These are phyloP conservation scores for Montipora capricornis DNA, from an alignment of 64 coral and sea anemone species.

Conservation along the genomic window DNA sequence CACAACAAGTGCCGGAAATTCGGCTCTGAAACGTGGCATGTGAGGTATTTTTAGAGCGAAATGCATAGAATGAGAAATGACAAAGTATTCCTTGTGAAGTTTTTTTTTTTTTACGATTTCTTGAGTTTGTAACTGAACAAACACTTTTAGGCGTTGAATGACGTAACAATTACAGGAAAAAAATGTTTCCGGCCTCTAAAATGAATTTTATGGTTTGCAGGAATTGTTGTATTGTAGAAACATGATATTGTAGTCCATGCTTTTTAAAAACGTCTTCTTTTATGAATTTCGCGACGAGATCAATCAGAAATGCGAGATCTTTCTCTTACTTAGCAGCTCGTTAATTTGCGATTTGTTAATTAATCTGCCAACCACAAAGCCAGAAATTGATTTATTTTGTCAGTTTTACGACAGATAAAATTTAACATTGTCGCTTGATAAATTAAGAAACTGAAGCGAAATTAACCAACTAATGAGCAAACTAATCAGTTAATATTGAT, in stretches of 20 bases:
- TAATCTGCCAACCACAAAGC: background rate
- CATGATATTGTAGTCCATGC: background rate
- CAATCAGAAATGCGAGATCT: background rate
- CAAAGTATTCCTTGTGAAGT: background rate
- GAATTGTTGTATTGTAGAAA: background rate
- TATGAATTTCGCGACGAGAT: background rate
- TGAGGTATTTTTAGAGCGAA: background rate
- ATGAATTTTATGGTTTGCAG: background rate
- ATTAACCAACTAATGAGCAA: background rate
- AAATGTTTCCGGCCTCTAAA: background rate
- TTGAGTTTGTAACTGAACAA: background rate
- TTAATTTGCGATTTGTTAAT: slow-evolving; percentile 31
- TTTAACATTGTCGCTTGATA: background rate
- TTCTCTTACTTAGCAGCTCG: background rate
- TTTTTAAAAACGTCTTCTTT: background rate
- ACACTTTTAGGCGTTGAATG: background rate
- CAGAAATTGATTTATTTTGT: background rate
- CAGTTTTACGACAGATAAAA: background rate
- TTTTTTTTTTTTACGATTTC: background rate
- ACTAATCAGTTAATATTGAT: background rate
- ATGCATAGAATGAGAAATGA: background rate
- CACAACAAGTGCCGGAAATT: background rate
- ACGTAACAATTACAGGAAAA: slow-evolving; percentile 14
- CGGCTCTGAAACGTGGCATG: background rate
- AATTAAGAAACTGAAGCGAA: background rate